A percentile compares a stretch with the other conserved stretches of the same genome.
phyloP scores from a whole-genome alignment of 1,140 invertebrate genomes.

The Ceratina australensis region DNA sequence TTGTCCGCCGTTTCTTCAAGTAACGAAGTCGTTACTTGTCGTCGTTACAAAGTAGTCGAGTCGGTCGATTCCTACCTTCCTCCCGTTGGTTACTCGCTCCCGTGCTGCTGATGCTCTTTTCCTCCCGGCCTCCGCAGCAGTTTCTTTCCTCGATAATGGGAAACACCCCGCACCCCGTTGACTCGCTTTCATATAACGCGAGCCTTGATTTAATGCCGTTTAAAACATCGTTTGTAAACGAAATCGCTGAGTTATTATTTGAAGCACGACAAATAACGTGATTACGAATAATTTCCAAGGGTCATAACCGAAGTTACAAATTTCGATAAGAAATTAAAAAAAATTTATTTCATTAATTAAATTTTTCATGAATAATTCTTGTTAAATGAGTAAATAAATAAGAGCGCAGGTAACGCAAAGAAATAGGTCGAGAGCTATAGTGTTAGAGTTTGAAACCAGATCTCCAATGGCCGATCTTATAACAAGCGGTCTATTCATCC shows the following conservation, averaged over 20 bases:
- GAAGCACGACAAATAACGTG: too few species aligned
- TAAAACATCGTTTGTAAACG: too few species aligned
- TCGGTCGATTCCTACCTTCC: neutral
- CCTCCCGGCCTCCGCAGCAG: neutral
- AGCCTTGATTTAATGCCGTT: too few species aligned
- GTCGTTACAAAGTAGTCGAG: constrained; percentile 26
- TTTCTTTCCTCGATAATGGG: neutral
- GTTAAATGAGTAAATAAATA: too few species aligned
- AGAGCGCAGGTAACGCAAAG: neutral
- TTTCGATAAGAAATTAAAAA: too few species aligned
- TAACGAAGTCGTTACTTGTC: constrained; percentile 56
- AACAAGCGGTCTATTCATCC: neutral
- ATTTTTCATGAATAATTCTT: too few species aligned
- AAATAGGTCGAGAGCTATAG: neutral
- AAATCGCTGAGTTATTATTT: too few species aligned
- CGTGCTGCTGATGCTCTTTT: neutral
- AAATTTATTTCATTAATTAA: too few species aligned
- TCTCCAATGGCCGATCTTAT: neutral
- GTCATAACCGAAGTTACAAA: too few species aligned
- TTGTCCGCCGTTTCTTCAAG: constrained; percentile 32
- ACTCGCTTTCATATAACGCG: too few species aligned
- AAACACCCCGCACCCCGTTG: neutral
- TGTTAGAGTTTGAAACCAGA: neutral
- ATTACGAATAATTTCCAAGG: too few species aligned
- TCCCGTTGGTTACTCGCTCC: neutral